These are phyloP conservation scores for Microctonus aethiopoides DNA, from an alignment of 2,888 invertebrate species.

Conservation along the genomic window DNA sequence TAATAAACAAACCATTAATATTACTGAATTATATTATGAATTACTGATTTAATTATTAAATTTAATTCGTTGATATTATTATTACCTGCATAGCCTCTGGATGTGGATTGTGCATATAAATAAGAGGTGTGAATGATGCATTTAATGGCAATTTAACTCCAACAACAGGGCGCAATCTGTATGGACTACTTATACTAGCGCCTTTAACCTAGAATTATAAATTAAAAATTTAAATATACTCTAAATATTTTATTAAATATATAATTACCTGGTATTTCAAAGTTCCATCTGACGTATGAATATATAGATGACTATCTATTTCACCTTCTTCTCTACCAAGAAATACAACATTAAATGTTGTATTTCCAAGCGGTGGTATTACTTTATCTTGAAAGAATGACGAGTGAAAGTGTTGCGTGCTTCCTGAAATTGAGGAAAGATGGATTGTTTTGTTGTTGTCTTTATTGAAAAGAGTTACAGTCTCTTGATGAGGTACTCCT, in stretches of 20 bases:
- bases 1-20: slow-evolving; percentile 1
- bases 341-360: slow-evolving; percentile 95
- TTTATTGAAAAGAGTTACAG: slow-evolving; percentile 88
- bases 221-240: slow-evolving; percentile 26
- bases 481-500: slow-evolving; percentile 87
- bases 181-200: slow-evolving; percentile 89
- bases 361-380: slow-evolving; percentile 90
- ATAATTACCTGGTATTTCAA: slow-evolving; percentile 82
- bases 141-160: slow-evolving; percentile 92
- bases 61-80: slow-evolving; percentile 19
- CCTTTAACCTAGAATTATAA: slow-evolving; percentile 76
- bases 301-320: slow-evolving; percentile 87
- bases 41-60: no score
- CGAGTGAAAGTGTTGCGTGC: slow-evolving; percentile 95
- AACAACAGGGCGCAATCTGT: slow-evolving; percentile 89
- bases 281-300: slow-evolving; percentile 94
- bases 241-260: not conserved
- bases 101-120: slow-evolving; percentile 96
- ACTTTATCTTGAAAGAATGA: slow-evolving; percentile 97
- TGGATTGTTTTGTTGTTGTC: slow-evolving; percentile 88
- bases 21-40: not conserved
- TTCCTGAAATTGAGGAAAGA: slow-evolving; percentile 93
- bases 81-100: slow-evolving; percentile 84
- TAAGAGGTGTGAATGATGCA: slow-evolving; percentile 87
- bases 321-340: slow-evolving; percentile 91